A percentile compares a stretch with the other conserved stretches of the same genome.
Evolutionary conservation across 2,797 vertebrate species (phyloP).

Genomic region (Tauraco hartlaubi): DNA sequence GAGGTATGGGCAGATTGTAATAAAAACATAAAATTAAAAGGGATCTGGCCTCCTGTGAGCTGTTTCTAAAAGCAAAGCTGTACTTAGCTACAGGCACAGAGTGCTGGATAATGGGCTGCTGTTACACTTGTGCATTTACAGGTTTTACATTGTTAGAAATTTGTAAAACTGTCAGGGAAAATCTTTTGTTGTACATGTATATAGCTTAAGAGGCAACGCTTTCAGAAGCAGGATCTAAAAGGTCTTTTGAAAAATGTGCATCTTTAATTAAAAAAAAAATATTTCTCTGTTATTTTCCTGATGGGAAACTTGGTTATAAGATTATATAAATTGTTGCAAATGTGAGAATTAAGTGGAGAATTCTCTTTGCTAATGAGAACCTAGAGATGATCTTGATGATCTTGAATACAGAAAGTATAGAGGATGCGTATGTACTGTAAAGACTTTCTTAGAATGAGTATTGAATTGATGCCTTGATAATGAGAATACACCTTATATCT

Average conservation of each 20-base stretch:
- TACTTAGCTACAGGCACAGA: background rate
- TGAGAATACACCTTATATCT: background rate
- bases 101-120: background rate
- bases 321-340: background rate
- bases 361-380: background rate
- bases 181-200: background rate
- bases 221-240: background rate
- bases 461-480: background rate
- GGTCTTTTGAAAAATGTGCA: background rate
- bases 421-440: background rate
- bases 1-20: slow-evolving; percentile 59
- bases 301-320: background rate
- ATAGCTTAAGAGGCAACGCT: background rate
- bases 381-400: background rate
- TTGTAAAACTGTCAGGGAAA: background rate
- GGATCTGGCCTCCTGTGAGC: slow-evolving; percentile 50
- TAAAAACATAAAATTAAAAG: slow-evolving; percentile 58
- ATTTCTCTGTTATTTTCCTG: background rate
- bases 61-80: slow-evolving; percentile 39
- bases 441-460: background rate
- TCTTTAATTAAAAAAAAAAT: background rate
- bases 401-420: background rate
- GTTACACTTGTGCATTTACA: background rate
- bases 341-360: background rate
- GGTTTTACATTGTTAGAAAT: background rate